Percentiles rank a stretch among this genome's conserved stretches.
These are phyloP conservation scores for Pristionchus japonicus DNA, from an alignment of 2,888 invertebrate genomes.

Conservation along the genomic window DNA sequence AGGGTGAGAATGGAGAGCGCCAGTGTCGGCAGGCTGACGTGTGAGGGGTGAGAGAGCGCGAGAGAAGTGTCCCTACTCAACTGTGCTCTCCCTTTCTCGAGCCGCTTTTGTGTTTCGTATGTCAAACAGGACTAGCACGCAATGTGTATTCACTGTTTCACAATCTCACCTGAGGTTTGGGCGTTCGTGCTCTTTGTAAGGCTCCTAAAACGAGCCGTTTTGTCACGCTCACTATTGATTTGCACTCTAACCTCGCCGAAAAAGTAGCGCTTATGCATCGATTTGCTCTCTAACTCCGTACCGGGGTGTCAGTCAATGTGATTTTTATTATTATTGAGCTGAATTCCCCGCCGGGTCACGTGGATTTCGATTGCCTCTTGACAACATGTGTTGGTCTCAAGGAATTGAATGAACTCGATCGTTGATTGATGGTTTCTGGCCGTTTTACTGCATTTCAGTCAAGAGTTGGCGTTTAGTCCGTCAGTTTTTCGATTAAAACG, in stretches of 20 bases:
- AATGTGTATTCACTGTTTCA: not conserved
- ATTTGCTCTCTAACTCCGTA: not conserved
- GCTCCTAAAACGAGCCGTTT: not conserved
- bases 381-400: not conserved
- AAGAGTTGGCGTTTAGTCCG: not conserved
- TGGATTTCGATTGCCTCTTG: not conserved
- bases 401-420: not conserved
- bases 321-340: not conserved
- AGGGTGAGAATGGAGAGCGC: not conserved
- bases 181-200: not conserved
- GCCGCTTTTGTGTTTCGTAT: constrained; percentile 1
- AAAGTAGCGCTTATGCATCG: constrained; percentile 5
- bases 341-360: not conserved
- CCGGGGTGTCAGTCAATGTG: not conserved
- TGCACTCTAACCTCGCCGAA: not conserved
- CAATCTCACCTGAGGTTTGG: not conserved
- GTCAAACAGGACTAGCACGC: constrained; percentile 3
- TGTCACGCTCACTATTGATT: not conserved
- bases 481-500: not conserved
- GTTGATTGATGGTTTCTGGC: not conserved
- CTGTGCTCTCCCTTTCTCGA: constrained; percentile 22
- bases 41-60: not conserved
- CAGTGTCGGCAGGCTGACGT: not conserved
- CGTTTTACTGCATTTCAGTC: not conserved
- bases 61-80: constrained; percentile 2